These are phyloP conservation scores for Choristoneura rosaceana DNA, from an alignment of 2,888 invertebrate species.

Conservation along the genomic window DNA sequence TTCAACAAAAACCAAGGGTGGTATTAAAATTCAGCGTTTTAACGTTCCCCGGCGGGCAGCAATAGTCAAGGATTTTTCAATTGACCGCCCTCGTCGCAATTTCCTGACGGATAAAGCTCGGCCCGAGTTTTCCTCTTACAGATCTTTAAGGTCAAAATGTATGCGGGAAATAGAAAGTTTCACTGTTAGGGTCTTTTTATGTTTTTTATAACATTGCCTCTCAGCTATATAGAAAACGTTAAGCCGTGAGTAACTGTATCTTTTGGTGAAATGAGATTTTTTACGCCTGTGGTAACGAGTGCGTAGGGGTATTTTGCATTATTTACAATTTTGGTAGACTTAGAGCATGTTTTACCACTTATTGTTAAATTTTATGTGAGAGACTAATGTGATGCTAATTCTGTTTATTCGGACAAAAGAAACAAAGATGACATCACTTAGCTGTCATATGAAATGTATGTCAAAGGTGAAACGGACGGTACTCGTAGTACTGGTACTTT, in stretches of 20 bases:
- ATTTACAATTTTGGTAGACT: constrained; percentile 12
- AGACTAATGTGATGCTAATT: too few species aligned
- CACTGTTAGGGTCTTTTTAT: constrained; percentile 39
- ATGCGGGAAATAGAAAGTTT: constrained; percentile 39
- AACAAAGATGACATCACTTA: too few species aligned
- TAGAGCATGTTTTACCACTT: neutral
- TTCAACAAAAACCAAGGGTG: constrained; percentile 49
- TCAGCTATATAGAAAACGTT: constrained; percentile 29
- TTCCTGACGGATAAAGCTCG: constrained; percentile 31
- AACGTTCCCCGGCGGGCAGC: constrained; percentile 45
- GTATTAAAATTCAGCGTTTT: constrained; percentile 56
- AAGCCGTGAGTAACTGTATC: constrained; percentile 34
- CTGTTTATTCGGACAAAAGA: too few species aligned
- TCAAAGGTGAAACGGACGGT: too few species aligned
- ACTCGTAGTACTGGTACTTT: too few species aligned
- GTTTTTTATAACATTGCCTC: constrained; percentile 40
- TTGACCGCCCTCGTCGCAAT: constrained; percentile 44
- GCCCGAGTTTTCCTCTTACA: constrained; percentile 20
- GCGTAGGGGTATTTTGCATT: constrained; percentile 16
- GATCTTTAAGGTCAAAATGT: constrained; percentile 39
- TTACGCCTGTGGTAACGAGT: constrained; percentile 3
- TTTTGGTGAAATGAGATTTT: constrained; percentile 39
- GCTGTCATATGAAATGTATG: too few species aligned
- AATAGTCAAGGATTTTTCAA: constrained; percentile 55
- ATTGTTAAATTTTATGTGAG: too few species aligned